Conservation (phyloP, 2,888 invertebrate genomes). For the Amphimallon solstitiale region DNA sequence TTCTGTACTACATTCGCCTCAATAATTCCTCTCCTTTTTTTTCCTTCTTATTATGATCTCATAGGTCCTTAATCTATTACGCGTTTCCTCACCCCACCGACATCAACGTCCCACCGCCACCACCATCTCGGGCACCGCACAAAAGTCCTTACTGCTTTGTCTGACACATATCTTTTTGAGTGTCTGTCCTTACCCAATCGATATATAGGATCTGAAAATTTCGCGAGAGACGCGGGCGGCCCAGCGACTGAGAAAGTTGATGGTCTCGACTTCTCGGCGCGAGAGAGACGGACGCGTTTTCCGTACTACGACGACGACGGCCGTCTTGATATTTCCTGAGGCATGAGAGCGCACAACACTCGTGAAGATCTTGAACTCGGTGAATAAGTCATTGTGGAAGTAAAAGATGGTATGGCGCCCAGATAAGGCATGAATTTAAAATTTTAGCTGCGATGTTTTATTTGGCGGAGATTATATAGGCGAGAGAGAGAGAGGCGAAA, state of each 20-base stretch:
- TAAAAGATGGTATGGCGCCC: not conserved
- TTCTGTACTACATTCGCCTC: no score
- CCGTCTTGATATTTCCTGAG: not conserved
- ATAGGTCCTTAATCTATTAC: no score
- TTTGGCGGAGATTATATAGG: not conserved
- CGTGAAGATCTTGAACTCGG: not conserved
- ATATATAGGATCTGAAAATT: no score
- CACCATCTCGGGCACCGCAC: no score
- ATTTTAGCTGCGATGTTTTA: not conserved
- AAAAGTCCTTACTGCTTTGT: no score
- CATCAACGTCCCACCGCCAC: no score
- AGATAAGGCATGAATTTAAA: constrained; percentile 24
- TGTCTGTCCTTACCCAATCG: no score
- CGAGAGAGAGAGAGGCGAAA: no score
- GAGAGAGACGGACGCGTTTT: not conserved
- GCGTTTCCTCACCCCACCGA: no score
- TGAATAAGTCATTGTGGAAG: constrained; percentile 5
- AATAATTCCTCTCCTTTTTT: no score
- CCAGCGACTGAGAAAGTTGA: not conserved
- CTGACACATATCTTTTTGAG: no score
- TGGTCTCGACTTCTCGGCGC: not conserved
- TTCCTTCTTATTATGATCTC: no score
- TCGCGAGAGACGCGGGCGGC: not conserved
- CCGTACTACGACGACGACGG: not conserved
- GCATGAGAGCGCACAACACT: not conserved